Conservation (phyloP, 2,888 invertebrate species). For the Sesia bembeciformis region DNA sequence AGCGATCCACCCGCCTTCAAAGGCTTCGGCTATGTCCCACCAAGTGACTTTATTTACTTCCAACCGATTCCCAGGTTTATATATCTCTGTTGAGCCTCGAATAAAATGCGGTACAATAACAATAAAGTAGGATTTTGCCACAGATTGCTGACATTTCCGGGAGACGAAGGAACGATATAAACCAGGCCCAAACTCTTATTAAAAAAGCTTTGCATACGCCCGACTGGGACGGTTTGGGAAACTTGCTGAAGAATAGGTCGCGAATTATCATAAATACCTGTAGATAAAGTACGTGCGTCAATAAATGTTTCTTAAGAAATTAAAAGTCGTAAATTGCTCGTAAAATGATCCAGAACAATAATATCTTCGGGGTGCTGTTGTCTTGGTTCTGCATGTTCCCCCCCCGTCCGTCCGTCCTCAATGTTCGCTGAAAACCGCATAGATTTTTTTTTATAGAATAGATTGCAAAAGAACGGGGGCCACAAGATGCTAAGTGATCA, state of each 20-base stretch:
- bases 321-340: too few species aligned
- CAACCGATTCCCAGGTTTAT: conserved; percentile 59
- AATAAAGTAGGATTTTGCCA: conserved; percentile 63
- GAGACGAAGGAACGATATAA: conserved; percentile 50
- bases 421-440: conserved; percentile 2
- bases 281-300: too few species aligned
- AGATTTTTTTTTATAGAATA: background rate
- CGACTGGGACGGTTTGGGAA: conserved; percentile 25
- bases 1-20: conserved; percentile 36
- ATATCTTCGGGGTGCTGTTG: too few species aligned
- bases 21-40: conserved; percentile 23
- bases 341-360: too few species aligned
- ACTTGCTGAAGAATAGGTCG: conserved; percentile 6
- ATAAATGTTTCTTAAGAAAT: too few species aligned
- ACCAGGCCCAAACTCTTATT: conserved; percentile 51
- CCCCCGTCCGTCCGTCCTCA: too few species aligned
- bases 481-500: too few species aligned
- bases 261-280: too few species aligned
- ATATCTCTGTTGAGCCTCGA: conserved; percentile 46
- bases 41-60: conserved; percentile 53
- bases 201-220: conserved; percentile 57
- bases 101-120: conserved; percentile 63
- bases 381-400: too few species aligned
- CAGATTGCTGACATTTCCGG: conserved; percentile 65
- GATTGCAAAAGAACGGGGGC: too few species aligned